Conservation (phyloP, 1,140 invertebrate species). For the Chlorops oryzae region DNA sequence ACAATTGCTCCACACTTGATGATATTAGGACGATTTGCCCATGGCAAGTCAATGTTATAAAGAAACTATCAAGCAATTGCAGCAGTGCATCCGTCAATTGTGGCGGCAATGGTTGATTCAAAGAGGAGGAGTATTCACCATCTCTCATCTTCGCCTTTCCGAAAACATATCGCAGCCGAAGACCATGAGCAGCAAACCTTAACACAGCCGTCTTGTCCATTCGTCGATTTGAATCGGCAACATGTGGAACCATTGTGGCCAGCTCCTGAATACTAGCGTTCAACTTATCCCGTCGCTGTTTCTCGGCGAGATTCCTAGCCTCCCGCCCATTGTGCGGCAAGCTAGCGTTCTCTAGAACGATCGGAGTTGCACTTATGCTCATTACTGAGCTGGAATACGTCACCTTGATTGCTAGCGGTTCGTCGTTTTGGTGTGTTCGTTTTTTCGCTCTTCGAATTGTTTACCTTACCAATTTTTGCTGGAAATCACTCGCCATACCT, state of each 20-base stretch:
- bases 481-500: conserved; percentile 9
- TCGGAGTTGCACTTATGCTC: no score
- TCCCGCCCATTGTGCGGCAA: conserved; percentile 57
- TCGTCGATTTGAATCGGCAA: conserved; percentile 67
- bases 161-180: conserved; percentile 50
- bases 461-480: neutral
- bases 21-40: conserved; percentile 84
- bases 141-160: conserved; percentile 32
- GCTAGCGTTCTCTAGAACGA: neutral
- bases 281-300: conserved; percentile 80
- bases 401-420: neutral
- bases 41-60: conserved; percentile 71
- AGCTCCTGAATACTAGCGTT: conserved; percentile 80
- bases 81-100: conserved; percentile 45
- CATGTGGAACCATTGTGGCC: conserved; percentile 73
- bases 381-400: neutral
- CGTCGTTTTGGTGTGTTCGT: neutral
- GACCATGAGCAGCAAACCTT: conserved; percentile 70
- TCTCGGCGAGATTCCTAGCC: conserved; percentile 78
- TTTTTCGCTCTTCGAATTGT: neutral
- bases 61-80: conserved; percentile 59
- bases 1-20: conserved; percentile 69
- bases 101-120: conserved; percentile 5
- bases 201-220: conserved; percentile 89
- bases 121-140: neutral